Evolutionary conservation across 1,140 invertebrate genomes (phyloP).

Genomic region (Dryas iulia): DNA sequence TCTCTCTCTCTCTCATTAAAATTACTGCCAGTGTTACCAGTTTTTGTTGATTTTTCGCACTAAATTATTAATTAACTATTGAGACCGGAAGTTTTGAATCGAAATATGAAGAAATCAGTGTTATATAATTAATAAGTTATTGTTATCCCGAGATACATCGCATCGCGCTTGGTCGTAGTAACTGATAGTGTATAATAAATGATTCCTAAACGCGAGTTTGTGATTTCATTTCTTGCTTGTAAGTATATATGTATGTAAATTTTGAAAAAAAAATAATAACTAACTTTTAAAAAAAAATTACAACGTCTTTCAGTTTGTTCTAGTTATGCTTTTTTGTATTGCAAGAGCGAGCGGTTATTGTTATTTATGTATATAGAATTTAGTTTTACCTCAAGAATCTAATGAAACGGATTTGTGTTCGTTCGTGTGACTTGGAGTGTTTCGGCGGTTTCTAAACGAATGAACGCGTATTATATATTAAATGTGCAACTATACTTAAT

Average conservation of each 20-base stretch:
- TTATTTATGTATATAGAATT: conserved; percentile 65
- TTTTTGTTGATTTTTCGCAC: conserved; percentile 1
- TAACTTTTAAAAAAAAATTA: not conserved
- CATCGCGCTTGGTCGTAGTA: conserved; percentile 27
- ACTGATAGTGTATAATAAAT: conserved; percentile 42
- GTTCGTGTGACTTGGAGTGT: conserved; percentile 46
- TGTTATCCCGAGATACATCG: conserved; percentile 16
- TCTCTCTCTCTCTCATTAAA: not conserved
- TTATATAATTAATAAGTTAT: conserved; percentile 53
- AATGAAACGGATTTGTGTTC: conserved; percentile 55
- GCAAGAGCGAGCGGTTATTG: not conserved
- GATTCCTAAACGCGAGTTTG: conserved; percentile 49
- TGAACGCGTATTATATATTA: conserved; percentile 24
- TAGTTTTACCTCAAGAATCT: conserved; percentile 66
- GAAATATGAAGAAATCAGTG: conserved; percentile 16
- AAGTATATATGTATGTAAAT: conserved; percentile 77
- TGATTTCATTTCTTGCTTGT: conserved; percentile 65
- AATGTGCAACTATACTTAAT: not conserved
- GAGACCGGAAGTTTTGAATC: not conserved
- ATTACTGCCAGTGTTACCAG: not conserved
- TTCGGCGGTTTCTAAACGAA: conserved; percentile 43
- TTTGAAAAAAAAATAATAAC: conserved; percentile 61
- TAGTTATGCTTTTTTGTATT: conserved; percentile 18
- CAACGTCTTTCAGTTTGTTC: conserved; percentile 4
- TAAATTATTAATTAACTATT: not conserved